Conservation (phyloP, 2,888 invertebrate species). For the Tetranychus truncatus region DNA sequence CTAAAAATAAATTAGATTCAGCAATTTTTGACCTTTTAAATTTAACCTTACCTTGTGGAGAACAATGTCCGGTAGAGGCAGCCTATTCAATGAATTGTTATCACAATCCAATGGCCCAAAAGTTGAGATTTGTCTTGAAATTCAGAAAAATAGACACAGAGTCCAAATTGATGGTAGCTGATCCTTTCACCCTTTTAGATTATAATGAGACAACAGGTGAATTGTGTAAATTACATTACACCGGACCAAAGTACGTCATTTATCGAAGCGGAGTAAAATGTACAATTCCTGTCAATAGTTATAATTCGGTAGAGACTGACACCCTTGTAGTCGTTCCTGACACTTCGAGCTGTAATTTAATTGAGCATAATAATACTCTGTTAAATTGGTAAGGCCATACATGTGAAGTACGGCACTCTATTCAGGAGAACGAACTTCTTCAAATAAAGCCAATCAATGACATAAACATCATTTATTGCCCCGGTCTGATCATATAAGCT, state of each 20-base stretch:
- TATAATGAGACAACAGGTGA: background rate
- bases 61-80: background rate
- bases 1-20: background rate
- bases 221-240: constrained; percentile 3
- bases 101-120: background rate
- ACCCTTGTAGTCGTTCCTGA: background rate
- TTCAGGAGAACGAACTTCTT: background rate
- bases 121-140: background rate
- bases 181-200: background rate
- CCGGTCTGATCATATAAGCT: too few species aligned
- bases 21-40: background rate
- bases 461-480: too few species aligned
- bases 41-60: background rate
- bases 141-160: background rate
- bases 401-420: background rate
- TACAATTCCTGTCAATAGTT: background rate
- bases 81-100: background rate
- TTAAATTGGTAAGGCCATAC: background rate
- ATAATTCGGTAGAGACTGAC: background rate
- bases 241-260: constrained; percentile 4
- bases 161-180: background rate
- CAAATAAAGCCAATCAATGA: too few species aligned
- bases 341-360: background rate
- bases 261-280: background rate
- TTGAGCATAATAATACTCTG: background rate